A percentile compares a stretch with the other conserved stretches of the same genome.
These are phyloP conservation scores for Punctoribates punctum DNA, from an alignment of 2,888 invertebrate genomes.

Conservation along the genomic window DNA sequence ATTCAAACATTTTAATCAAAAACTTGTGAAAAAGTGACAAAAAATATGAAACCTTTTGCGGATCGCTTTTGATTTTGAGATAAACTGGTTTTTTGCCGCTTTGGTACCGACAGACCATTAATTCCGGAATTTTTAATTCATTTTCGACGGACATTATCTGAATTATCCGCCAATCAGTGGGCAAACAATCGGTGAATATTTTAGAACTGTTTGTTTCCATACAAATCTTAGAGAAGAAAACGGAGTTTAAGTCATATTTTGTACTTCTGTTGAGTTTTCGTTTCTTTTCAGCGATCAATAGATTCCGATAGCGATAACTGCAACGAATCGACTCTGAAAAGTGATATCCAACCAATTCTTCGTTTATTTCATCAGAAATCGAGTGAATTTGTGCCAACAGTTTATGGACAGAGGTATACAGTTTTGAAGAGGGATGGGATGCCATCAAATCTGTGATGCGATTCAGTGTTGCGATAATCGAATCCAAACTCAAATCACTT, in stretches of 20 bases:
- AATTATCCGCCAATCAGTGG: constrained; percentile 45
- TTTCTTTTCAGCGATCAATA: constrained; percentile 38
- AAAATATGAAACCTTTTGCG: constrained; percentile 38
- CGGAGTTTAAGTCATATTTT: background rate
- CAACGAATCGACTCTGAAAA: constrained; percentile 17
- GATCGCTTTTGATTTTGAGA: constrained; percentile 40
- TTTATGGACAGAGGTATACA: constrained; percentile 13
- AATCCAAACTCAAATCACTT: background rate
- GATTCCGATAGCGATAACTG: constrained; percentile 38
- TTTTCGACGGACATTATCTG: constrained; percentile 43
- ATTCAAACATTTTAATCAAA: background rate
- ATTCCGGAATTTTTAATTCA: constrained; percentile 39
- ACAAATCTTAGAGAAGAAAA: background rate
- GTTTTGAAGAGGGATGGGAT: constrained; percentile 18
- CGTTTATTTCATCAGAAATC: background rate
- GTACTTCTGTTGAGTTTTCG: background rate
- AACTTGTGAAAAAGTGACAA: background rate
- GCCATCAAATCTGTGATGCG: background rate
- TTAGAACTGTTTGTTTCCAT: background rate
- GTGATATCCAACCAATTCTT: constrained; percentile 26
- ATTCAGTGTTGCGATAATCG: constrained; percentile 1
- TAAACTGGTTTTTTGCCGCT: constrained; percentile 37
- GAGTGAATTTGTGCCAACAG: constrained; percentile 5
- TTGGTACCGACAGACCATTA: constrained; percentile 43
- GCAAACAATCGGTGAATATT: constrained; percentile 8